Percentiles rank a stretch among this genome's conserved stretches.
Evolutionary conservation across 64 coral and sea anemone species (phyloP).

Genomic region (Astreopora myriophthalma): DNA sequence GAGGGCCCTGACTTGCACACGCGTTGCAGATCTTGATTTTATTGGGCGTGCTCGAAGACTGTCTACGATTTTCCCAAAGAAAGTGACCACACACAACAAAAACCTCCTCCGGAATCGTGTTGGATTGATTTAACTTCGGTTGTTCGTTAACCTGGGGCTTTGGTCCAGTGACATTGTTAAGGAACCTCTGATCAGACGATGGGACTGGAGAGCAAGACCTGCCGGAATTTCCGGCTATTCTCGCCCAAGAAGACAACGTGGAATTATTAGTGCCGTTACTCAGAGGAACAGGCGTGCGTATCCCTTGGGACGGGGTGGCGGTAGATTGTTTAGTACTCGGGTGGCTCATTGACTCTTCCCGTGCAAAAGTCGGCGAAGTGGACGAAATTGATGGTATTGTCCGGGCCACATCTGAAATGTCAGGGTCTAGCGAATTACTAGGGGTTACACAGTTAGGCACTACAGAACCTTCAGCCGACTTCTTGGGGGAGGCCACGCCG

Average conservation of each 20-base stretch:
- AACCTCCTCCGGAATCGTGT: background rate
- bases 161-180: background rate
- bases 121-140: too few relatives aligned
- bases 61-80: background rate
- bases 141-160: background rate
- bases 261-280: too few relatives aligned
- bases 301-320: too few relatives aligned
- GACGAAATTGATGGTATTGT: background rate
- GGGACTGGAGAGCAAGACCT: background rate
- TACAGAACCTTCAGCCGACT: background rate
- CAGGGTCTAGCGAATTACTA: background rate
- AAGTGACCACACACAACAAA: conserved; percentile 29
- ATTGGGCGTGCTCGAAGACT: too few relatives aligned
- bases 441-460: too few relatives aligned
- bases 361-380: background rate
- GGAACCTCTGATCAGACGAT: background rate
- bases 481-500: too few relatives aligned
- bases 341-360: background rate
- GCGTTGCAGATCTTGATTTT: background rate
- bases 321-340: too few relatives aligned
- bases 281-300: too few relatives aligned
- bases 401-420: background rate
- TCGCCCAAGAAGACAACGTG: too few relatives aligned
- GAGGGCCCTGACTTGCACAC: background rate
- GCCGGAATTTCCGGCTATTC: too few relatives aligned